phyloP scores from a whole-genome alignment of 2,797 vertebrate species.

The Cirrhinus molitorella region DNA sequence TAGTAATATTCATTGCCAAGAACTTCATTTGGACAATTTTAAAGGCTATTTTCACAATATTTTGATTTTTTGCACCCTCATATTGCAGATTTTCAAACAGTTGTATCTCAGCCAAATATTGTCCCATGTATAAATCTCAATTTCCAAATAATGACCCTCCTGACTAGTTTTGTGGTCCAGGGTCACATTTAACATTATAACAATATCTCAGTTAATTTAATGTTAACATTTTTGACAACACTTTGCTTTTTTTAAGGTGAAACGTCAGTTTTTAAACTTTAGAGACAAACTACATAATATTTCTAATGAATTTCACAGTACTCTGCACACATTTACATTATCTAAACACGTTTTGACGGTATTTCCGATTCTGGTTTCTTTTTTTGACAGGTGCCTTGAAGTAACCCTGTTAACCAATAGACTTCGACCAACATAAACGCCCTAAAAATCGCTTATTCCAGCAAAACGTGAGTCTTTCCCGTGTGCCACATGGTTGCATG shows the following conservation, averaged over 20 bases:
- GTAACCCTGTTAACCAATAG: background rate
- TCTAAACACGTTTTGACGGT: background rate
- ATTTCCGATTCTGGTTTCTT: background rate
- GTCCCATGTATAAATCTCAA: too few relatives aligned
- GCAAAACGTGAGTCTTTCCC: conserved; percentile 33
- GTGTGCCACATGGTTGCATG: conserved; percentile 62
- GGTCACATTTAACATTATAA: background rate
- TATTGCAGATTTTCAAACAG: too few relatives aligned
- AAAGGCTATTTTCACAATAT: too few relatives aligned
- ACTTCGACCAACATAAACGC: conserved; percentile 10
- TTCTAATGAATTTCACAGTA: background rate
- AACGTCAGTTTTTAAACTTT: background rate
- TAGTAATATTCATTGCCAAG: too few relatives aligned
- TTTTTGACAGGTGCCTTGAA: conserved; percentile 22
- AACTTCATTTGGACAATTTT: too few relatives aligned
- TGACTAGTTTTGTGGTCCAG: too few relatives aligned
- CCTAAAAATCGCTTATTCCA: conserved; percentile 40
- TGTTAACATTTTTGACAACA: background rate
- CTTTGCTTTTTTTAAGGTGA: background rate
- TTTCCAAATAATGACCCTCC: too few relatives aligned
- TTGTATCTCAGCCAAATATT: too few relatives aligned
- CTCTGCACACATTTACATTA: background rate
- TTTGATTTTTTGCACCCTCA: too few relatives aligned
- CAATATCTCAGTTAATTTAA: background rate
- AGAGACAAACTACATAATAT: background rate